Base-by-base conservation (phyloP, 2,113 vertebrate species). In the Acrocephalus kingi region DNA sequence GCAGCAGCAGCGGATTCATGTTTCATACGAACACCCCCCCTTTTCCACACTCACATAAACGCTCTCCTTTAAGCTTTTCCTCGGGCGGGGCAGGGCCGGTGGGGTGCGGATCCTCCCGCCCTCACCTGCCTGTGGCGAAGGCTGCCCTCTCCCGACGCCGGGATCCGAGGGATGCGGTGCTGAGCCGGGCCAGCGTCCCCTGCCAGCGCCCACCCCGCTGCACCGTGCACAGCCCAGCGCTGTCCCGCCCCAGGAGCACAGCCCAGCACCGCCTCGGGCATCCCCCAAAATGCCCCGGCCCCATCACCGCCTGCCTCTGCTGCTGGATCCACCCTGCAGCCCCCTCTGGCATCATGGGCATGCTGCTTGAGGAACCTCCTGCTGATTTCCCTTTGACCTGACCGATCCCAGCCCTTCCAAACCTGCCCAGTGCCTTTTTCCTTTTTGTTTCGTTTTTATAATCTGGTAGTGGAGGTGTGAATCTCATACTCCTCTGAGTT, bases 101-200 rank as follows among this genome's bases (percentile, higher is more conserved):
- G 35, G 46, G 54, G 2, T 15, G 67, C 2, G 2, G 75, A 22
- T 41, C 24, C 21, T 78, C 25, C 59, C 6, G 0, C 48, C 41
- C 52, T 67, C 68, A 31, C 45, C 81, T 48, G 20, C 61, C 33
- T 0, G 24, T 0, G 67, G 96, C 13, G 3, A 43, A 81, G 87
- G 83, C 66, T 58, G 95, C 97, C 98, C 96, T 96, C 97, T 97
- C 75, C 94, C 41, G 96, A 96, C 68, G 2, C 25, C 1, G 12
- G 31, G 17, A 46, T 16, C 51, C 22, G 33, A 54, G 76, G 45
- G 76, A 21, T 16, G 51, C 5, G 0, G 35, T 0, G 5, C 46
- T 28, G 55, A 61, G 62, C 48, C 23, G 61, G 14, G 28, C 25
- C 81, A 22, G 69, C 73, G 61, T 11, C 84, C 48, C 43, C 7